Evolutionary conservation across 2,113 vertebrate species (phyloP).

Genomic region (Genyomyrus donnyi): DNA sequence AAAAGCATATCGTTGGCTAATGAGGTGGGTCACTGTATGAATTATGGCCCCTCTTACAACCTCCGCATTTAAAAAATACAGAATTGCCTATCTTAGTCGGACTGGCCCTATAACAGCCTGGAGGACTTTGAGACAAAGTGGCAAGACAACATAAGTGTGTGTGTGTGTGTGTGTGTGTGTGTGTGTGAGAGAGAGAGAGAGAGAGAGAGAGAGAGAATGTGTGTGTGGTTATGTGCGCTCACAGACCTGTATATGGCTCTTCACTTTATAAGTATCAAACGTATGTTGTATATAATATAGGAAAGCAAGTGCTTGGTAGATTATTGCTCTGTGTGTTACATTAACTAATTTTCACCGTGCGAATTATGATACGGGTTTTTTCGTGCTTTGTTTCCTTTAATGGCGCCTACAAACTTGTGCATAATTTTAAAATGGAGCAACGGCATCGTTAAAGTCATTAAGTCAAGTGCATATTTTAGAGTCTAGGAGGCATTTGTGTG

Average conservation of each 20-base stretch:
- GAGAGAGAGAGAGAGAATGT: too few species aligned
- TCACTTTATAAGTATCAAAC: background rate
- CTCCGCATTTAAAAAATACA: background rate
- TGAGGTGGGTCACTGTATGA: background rate
- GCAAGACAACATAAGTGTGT: background rate
- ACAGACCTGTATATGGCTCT: background rate
- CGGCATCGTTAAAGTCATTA: conserved; percentile 16
- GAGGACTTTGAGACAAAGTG: background rate
- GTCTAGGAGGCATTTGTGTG: conserved; percentile 16
- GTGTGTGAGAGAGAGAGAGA: too few species aligned
- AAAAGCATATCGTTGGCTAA: background rate
- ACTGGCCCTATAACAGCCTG: background rate
- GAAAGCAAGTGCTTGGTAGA: background rate
- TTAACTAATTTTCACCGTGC: background rate
- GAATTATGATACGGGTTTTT: background rate
- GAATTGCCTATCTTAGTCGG: background rate
- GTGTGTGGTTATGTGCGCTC: background rate
- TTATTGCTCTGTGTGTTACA: background rate
- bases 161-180: background rate
- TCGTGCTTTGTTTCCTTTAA: background rate
- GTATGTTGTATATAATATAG: background rate
- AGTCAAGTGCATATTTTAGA: conserved; percentile 1
- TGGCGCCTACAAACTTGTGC: background rate
- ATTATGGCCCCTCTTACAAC: background rate
- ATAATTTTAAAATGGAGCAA: conserved; percentile 10